Base-by-base conservation (phyloP, 2,113 vertebrate genomes). In the Eurystomus gularis region DNA sequence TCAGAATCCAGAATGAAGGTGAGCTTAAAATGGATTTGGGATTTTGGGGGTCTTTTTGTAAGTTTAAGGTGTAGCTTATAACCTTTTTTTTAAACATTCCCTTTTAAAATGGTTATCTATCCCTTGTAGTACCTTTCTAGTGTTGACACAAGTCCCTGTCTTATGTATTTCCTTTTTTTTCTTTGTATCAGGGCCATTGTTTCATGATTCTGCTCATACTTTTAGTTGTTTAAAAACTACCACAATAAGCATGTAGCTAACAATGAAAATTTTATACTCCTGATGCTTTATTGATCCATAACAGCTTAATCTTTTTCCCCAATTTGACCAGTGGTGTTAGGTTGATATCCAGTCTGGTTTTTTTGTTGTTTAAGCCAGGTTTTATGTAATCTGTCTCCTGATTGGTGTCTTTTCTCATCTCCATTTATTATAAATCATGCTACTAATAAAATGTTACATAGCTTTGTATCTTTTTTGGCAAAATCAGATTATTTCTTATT, bases 1-100 rank as follows among this genome's bases (percentile, higher is more conserved):
- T 51, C 51, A 70, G 62, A 94, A 95, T 79, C 93, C 96, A 97
- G 49, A 66, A 98, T 98, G 98, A 98, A 98, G 98, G 98, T 98
- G 93, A 97, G 97, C 93, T 84, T 92, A 75, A 96, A 91, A 42
- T 77, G 35, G 51, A 35, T 86, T 31, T 93, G 17, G 55, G 26
- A 7, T 25, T 82, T 85, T 86, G 16, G 8, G 46, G n/a, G n/a
- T n/a, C n/a, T 12, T 44, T 48, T 42, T 62, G 2, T 40, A 40
- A 6, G 29, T 85, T 88, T 82, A 89, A 35, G 40, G 7, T 70
- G 1, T 72, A 33, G 23, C 12, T 66, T 40, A 3, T 21, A 61
- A 21, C 14, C 2, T 62, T 83, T 54, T 37, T 16, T 20, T 20
- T 10, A 62, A 80, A 17, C 0, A 2, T 24, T 51, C 1, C 3